Percentiles rank a stretch among this genome's conserved stretches.
These are phyloP conservation scores for Homalodisca vitripennis DNA, from an alignment of 1,140 invertebrate genomes.

Conservation along the genomic window DNA sequence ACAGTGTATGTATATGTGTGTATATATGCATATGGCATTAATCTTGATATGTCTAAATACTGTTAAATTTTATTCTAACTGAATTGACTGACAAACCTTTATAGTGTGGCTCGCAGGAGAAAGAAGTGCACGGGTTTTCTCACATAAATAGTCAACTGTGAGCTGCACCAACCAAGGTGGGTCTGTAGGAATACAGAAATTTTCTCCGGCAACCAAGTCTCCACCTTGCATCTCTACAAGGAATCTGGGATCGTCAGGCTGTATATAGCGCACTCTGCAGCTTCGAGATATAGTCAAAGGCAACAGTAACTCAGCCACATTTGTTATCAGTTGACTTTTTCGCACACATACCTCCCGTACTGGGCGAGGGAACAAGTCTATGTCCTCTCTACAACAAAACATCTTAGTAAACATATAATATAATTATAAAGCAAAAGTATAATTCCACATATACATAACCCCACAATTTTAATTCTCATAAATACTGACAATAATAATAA, in stretches of 20 bases:
- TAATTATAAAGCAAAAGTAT: too few species aligned
- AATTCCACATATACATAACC: too few species aligned
- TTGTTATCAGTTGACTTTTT: conserved; percentile 67
- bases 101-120: conserved; percentile 33
- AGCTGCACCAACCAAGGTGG: conserved; percentile 78
- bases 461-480: too few species aligned
- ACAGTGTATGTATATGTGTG: too few species aligned
- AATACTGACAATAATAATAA: too few species aligned
- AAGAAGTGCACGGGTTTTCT: conserved; percentile 5
- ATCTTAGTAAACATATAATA: too few species aligned
- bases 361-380: conserved; percentile 27
- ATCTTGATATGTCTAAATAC: too few species aligned
- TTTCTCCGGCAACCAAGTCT: conserved; percentile 74
- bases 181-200: conserved; percentile 71
- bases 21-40: too few species aligned
- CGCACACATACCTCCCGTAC: conserved; percentile 64
- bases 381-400: conserved; percentile 14
- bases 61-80: too few species aligned
- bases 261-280: conserved; percentile 71
- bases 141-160: conserved; percentile 52
- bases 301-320: conserved; percentile 34
- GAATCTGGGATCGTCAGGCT: conserved; percentile 76
- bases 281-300: conserved; percentile 33
- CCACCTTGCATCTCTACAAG: conserved; percentile 73
- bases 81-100: conserved; percentile 30